These are phyloP conservation scores for Ictidomys tridecemlineatus DNA, from an alignment of 2,113 vertebrate species.

Conservation along the genomic window DNA sequence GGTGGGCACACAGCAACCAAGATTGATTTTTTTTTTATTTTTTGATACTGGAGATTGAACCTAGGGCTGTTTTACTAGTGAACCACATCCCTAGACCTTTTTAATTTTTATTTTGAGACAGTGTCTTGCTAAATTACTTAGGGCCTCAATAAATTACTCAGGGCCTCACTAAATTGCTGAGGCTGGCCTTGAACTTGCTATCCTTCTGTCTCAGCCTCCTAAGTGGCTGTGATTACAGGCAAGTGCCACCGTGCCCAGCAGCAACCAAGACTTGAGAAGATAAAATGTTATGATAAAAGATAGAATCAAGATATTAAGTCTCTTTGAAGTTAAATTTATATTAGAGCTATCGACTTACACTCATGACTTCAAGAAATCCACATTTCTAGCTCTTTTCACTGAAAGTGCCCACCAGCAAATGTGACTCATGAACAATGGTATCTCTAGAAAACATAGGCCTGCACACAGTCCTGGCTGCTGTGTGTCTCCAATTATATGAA, in stretches of 20 bases:
- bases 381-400: not conserved
- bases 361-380: not conserved
- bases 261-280: not conserved
- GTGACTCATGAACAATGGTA: not conserved
- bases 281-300: not conserved
- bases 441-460: not conserved
- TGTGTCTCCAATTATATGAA: not conserved
- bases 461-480: not conserved
- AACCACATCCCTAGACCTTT: too few species aligned
- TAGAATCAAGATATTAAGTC: too few species aligned
- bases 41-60: not conserved
- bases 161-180: too few species aligned
- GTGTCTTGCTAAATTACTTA: too few species aligned
- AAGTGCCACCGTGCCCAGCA: too few species aligned
- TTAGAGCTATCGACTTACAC: not conserved
- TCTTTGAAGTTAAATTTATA: too few species aligned
- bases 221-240: too few species aligned
- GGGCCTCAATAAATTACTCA: too few species aligned
- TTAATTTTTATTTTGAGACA: too few species aligned
- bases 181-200: too few species aligned
- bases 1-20: not conserved
- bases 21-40: not conserved
- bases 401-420: not conserved
- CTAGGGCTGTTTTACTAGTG: not conserved
- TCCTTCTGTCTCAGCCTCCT: too few species aligned